Base-by-base conservation (phyloP, 2,797 vertebrate genomes). In the Hipposideros larvatus region DNA sequence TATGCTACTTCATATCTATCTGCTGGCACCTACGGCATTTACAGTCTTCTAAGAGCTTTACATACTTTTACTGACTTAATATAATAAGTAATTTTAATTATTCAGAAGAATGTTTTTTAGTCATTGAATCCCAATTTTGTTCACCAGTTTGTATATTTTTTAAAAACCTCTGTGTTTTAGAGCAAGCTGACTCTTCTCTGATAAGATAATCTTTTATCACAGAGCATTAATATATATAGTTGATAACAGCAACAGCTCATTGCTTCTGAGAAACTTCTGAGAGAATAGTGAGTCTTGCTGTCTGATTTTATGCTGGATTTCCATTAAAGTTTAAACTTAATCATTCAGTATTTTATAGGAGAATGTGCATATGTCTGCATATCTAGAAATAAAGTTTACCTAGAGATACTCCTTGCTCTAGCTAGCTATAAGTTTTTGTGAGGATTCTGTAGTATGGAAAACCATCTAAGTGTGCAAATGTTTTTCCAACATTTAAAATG, bases 361-460 rank as follows among this genome's bases (percentile, higher is more conserved):
- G 16, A 74, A 66, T 70, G 37, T 41, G 24, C 34, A 5, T 24
- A 57, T 8, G 24, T 83, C 77, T 75, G 13, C 5, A 37, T 82
- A 48, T 94, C 41, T 87, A 14, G 18, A 83, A 92, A 31, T 71
- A 82, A 82, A 87, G 34, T 83, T 88, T 53, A 70, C 28, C 28
- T 84, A 71, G 61, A 70, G n/a, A 46, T 51, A 46, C 14, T 95
- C 13, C 59, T 55, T 43, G 48, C 53, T 68, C 41, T 61, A 37
- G 59, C 8, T 89, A 68, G 9, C n/a, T 74, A 1, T 82, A 48
- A 5, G 19, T 94, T 66, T 77, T 55, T 74, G 0, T 22, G 53
- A 55, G 14, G 82, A 21, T 55, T 90, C 21, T n/a, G 1, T 79
- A 70, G 41, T 92, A 26, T 15, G 66, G 19, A 80, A 46, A 53